phyloP scores from a whole-genome alignment of 2,888 invertebrate species.

The Dioctria rufipes region DNA sequence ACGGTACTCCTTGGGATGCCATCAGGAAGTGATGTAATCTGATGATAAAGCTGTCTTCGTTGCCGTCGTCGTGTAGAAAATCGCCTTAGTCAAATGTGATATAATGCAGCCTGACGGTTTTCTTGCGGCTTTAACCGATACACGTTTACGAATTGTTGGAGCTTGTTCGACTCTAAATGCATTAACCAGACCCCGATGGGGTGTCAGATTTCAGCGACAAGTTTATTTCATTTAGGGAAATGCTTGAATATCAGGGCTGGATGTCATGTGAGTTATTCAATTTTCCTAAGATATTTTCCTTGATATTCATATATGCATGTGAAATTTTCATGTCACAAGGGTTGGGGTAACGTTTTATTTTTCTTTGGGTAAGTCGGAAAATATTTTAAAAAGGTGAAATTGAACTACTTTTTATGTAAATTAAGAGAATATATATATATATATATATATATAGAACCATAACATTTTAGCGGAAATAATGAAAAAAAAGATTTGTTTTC shows the following conservation, averaged over 20 bases:
- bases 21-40: constrained; percentile 45
- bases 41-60: constrained; percentile 41
- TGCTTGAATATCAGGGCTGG: neutral
- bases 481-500: too few relatives aligned
- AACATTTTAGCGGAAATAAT: too few relatives aligned
- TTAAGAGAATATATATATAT: too few relatives aligned
- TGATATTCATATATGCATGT: too few relatives aligned
- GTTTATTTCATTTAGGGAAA: constrained; percentile 6
- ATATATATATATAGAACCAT: too few relatives aligned
- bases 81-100: constrained; percentile 13
- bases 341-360: too few relatives aligned
- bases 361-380: too few relatives aligned
- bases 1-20: constrained; percentile 42
- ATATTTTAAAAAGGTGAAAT: too few relatives aligned
- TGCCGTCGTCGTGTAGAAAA: neutral
- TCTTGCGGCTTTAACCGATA: constrained; percentile 26
- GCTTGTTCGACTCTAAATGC: constrained; percentile 34
- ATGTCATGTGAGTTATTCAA: too few relatives aligned
- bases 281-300: too few relatives aligned
- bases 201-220: constrained; percentile 8
- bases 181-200: constrained; percentile 23
- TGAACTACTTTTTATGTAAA: too few relatives aligned
- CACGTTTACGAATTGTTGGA: constrained; percentile 17
- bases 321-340: too few relatives aligned
- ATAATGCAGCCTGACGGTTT: constrained; percentile 26